Base-by-base conservation (phyloP, 2,113 vertebrate genomes). In the Sitta europaea region DNA sequence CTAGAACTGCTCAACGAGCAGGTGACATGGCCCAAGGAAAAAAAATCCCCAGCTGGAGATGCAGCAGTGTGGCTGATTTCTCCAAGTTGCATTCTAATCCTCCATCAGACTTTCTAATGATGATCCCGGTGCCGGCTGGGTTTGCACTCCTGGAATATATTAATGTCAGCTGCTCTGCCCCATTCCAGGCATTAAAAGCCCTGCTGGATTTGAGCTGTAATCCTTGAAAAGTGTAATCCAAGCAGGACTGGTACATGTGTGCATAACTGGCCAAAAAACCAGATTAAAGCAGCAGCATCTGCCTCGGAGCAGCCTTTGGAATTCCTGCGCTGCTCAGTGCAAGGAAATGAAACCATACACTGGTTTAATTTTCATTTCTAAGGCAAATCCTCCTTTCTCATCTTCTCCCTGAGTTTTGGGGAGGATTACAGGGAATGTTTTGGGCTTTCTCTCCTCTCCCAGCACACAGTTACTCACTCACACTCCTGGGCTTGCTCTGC, bases 261-360 rank as follows among this genome's bases (percentile, higher is more conserved):
- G 68, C 45, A 5, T 4, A 77, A 88, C 92, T 86, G 94, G 92
- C 93, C 90, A 88, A 84, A 90, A 80, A 6, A 50, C 0, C 55
- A 70, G 96, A 97, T 96, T 94, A 97, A 58, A 93, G 82, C 40
- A 50, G 65, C 50, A 84, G 95, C 93, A 95, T 93, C 96, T 95
- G 93, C 90, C 88, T 57, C 40, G 12, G 70, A 95, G 72, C 83
- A 33, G 81, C 93, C 71, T 38, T 31, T 94, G 88, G 82, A 90
- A 83, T 67, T 94, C 67, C 92, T 27, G n/a, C 6, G 87, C 65
- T 1, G 3, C 28, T 85, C 73, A 8, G 58, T 0, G 35, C 48
- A 14, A 45, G 71, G 85, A 43, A 88, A 90, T 67, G 70, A 91
- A 92, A 38, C 2, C 6, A 10, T 16, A 77, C 71, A 0, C 61